Percentiles rank a stretch among this genome's conserved stretches.
Evolutionary conservation across 30 jellyfish, hydroid and myxozoan genomes (phyloP).

Genomic region (Aurelia coerulea): DNA sequence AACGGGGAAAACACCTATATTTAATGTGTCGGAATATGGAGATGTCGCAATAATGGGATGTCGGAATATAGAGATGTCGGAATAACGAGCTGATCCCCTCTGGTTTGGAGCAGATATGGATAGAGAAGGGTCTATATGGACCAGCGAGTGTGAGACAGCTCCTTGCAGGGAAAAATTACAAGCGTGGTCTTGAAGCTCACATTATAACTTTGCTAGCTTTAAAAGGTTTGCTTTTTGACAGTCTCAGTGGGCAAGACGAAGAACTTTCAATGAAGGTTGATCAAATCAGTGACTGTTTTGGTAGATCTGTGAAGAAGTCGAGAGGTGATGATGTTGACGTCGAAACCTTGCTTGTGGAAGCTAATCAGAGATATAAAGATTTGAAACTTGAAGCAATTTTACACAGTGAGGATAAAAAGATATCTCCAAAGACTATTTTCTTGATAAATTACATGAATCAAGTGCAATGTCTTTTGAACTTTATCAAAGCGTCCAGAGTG

Average conservation of each 20-base stretch:
- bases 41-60: no score
- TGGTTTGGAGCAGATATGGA: conserved; percentile 50
- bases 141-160: conserved; percentile 42
- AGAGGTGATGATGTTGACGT: conserved; percentile 24
- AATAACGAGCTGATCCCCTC: no score
- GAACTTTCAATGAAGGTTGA: background rate
- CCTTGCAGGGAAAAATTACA: conserved; percentile 37
- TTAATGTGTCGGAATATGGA: no score
- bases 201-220: conserved; percentile 50
- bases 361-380: conserved; percentile 45
- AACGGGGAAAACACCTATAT: no score
- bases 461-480: conserved; percentile 33
- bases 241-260: conserved; percentile 47
- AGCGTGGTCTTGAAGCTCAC: conserved; percentile 63
- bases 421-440: background rate
- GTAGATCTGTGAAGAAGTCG: conserved; percentile 9
- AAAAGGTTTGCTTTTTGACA: conserved; percentile 43
- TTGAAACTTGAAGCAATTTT: conserved; percentile 14
- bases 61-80: no score
- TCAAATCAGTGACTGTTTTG: conserved; percentile 24
- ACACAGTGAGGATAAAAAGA: background rate
- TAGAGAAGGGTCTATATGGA: conserved; percentile 35
- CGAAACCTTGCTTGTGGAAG: conserved; percentile 37
- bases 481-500: conserved; percentile 29
- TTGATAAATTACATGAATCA: conserved; percentile 31